Conservation (phyloP, 2,113 vertebrate genomes). For the Solenodon paradoxus region DNA sequence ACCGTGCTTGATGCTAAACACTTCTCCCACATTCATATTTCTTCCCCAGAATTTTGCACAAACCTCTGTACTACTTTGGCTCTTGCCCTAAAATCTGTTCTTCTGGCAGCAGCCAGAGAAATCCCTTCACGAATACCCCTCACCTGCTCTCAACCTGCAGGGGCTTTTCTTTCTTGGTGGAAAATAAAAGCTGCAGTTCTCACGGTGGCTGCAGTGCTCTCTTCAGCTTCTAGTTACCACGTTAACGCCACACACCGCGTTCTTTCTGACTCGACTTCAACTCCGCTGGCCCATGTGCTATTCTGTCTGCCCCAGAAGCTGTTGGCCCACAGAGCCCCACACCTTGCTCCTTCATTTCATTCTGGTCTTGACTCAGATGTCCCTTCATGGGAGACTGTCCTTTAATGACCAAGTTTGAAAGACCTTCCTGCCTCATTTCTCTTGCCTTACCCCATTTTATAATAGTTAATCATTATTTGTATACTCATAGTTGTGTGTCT, state of each 20-base stretch:
- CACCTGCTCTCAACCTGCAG: neutral
- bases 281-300: neutral
- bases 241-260: neutral
- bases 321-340: neutral
- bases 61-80: neutral
- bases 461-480: too few species aligned
- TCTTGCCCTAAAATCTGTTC: neutral
- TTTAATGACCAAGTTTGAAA: neutral
- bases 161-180: neutral
- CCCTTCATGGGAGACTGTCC: neutral
- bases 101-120: neutral
- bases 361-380: neutral
- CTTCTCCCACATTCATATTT: neutral
- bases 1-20: neutral
- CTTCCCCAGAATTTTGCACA: neutral
- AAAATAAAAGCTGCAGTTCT: neutral
- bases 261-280: neutral
- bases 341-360: neutral
- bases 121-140: neutral
- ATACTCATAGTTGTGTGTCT: too few species aligned
- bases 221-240: neutral
- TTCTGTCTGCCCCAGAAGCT: neutral
- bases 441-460: neutral
- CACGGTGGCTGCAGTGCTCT: neutral
- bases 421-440: neutral